Conservation (phyloP, 2,113 vertebrate species). For the Nipponia nippon region DNA sequence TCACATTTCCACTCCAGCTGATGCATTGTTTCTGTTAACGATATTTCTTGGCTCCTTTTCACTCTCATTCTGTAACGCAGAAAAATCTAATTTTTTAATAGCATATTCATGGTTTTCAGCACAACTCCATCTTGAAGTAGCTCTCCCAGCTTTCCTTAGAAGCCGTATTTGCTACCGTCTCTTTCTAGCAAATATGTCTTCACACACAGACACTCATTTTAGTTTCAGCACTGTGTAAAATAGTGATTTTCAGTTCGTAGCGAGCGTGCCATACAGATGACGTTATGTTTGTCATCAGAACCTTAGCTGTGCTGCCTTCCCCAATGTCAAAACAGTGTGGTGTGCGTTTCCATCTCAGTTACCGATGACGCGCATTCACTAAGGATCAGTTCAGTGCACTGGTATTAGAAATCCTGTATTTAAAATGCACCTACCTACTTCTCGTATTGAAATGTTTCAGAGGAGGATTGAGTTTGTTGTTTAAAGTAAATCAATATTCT, state of each 20-base stretch:
- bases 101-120: not conserved
- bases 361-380: accelerated
- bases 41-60: constrained; percentile 26
- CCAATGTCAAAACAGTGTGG: not conserved
- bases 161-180: not conserved
- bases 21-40: constrained; percentile 27
- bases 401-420: not conserved
- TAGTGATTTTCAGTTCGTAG: not conserved
- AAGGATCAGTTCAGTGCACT: accelerated
- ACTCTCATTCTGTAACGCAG: not conserved
- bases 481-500: not conserved
- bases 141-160: not conserved
- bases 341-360: not conserved
- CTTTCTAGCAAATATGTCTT: not conserved
- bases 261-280: not conserved
- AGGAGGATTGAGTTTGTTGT: not conserved
- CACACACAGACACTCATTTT: not conserved
- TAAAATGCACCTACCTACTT: not conserved
- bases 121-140: not conserved
- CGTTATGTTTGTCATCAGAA: not conserved
- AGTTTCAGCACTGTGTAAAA: not conserved
- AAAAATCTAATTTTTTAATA: constrained; percentile 24
- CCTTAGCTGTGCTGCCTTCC: not conserved
- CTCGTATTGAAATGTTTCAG: not conserved
- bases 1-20: constrained; percentile 7